Evolutionary conservation across 2,113 vertebrate species (phyloP).

Genomic region (Spea bombifrons): DNA sequence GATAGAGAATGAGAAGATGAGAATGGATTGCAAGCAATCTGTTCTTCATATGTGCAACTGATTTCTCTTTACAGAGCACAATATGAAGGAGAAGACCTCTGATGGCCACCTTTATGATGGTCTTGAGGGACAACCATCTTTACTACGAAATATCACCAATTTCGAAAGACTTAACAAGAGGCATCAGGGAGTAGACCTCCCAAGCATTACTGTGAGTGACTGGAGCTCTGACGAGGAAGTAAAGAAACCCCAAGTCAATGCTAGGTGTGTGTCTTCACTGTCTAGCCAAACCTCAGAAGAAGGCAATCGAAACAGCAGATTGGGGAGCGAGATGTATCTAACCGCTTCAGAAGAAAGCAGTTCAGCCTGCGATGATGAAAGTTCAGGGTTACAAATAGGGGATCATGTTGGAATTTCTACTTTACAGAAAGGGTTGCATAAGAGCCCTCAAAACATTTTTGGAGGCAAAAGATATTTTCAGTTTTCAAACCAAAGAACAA

Average conservation of each 20-base stretch:
- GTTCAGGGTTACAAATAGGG: slow-evolving; percentile 62
- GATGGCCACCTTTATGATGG: slow-evolving; percentile 54
- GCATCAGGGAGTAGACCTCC: slow-evolving; percentile 53
- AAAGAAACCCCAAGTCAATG: slow-evolving; percentile 53
- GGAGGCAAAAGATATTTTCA: slow-evolving; percentile 58
- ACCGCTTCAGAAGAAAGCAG: slow-evolving; percentile 92
- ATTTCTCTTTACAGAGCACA: slow-evolving; percentile 65
- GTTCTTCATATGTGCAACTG: not conserved
- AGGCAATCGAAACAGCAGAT: slow-evolving; percentile 64
- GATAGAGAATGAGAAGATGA: no score
- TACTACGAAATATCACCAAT: slow-evolving; percentile 52
- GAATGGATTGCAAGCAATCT: not conserved
- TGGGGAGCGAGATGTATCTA: slow-evolving; percentile 80
- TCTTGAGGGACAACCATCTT: slow-evolving; percentile 56
- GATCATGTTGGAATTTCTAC: slow-evolving; percentile 67
- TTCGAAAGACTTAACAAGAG: slow-evolving; percentile 57
- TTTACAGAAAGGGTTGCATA: slow-evolving; percentile 67
- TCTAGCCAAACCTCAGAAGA: slow-evolving; percentile 76
- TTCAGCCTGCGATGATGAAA: slow-evolving; percentile 86
- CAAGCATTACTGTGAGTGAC: slow-evolving; percentile 63
- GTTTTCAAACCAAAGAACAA: slow-evolving; percentile 62
- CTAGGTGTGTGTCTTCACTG: slow-evolving; percentile 63
- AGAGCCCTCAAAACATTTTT: slow-evolving; percentile 59
- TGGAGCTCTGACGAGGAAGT: slow-evolving; percentile 70
- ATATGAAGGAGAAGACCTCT: slow-evolving; percentile 59